Conservation (phyloP, 2,797 vertebrate species). For the Gymnopithys bicolor region DNA sequence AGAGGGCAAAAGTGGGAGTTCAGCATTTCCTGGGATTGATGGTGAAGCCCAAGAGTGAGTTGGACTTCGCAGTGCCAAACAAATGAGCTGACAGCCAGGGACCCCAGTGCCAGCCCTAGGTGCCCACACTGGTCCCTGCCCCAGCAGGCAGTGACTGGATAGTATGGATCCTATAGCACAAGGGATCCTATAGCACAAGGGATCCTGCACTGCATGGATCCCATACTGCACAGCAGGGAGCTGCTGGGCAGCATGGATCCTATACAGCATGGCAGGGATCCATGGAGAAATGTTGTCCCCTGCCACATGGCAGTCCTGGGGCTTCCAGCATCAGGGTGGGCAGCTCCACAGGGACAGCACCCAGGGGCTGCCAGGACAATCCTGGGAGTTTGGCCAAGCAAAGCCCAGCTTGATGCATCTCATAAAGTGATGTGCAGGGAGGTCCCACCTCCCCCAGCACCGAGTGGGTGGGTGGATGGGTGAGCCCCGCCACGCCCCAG, state of each 20-base stretch:
- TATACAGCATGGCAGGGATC: not conserved
- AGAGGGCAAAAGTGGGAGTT: not conserved
- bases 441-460: not conserved
- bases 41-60: not conserved
- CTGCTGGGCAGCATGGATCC: not conserved
- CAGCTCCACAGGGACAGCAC: not conserved
- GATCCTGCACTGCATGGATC: not conserved
- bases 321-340: fast-evolving
- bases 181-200: not conserved
- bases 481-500: not conserved
- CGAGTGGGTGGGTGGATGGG: not conserved
- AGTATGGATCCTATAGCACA: not conserved
- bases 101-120: not conserved
- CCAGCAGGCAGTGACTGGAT: not conserved
- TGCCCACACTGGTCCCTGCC: not conserved
- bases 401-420: not conserved
- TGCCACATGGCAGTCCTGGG: fast-evolving
- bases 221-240: not conserved
- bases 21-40: not conserved
- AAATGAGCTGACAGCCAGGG: not conserved
- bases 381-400: not conserved
- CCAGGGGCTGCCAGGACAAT: not conserved
- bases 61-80: not conserved
- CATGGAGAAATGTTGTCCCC: not conserved
- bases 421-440: not conserved